Base-by-base conservation (phyloP, 2,113 vertebrate genomes). In the Smithornis capensis region DNA sequence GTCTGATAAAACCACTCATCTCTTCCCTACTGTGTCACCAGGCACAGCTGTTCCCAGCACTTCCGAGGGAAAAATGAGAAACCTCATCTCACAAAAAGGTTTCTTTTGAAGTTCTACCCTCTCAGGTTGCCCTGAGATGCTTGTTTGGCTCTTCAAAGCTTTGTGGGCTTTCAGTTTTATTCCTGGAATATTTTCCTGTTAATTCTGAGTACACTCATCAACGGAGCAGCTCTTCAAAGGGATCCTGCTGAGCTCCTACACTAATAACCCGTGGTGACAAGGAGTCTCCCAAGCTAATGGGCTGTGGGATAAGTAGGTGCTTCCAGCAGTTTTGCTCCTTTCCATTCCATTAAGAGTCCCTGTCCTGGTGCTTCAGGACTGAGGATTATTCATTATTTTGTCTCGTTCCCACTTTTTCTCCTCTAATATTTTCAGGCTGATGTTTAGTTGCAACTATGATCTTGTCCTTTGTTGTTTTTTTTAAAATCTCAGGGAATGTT, bases 241-340 rank as follows among this genome's bases (percentile, higher is more conserved):
- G 80, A 55, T 57, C 90, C 83, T 74, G 88, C 94, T 77, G 73
- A 55, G 90, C 83, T 92, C 53, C 83, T 74, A 21, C 63, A 63
- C 1, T 83, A 94, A 93, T 35, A 82, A 95, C 85, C 82, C 12
- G 10, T 70, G 83, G 79, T 94, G 94, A 96, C 88, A 79, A 80
- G 0, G 7, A 90, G 90, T 76, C 76, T 93, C 76, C 73, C 49
- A 49, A 59, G 79, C 88, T 94, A 92, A 93, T 94, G 79, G 59
- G 14, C 9, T 77, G 56, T 62, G 71, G 83, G 17, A 42, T 88
- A 83, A 83, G 68, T 47, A 93, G 76, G 33, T 86, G 88, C 91
- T 92, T 83, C 92, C 83, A 93, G 94, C 95, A 87, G 86, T 77
- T 93, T 38, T 81, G 38, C 70, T 71, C 27, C 85, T 90, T 77